Evolutionary conservation across 2,797 vertebrate genomes (phyloP).

Genomic region (Gobio occitaniae): DNA sequence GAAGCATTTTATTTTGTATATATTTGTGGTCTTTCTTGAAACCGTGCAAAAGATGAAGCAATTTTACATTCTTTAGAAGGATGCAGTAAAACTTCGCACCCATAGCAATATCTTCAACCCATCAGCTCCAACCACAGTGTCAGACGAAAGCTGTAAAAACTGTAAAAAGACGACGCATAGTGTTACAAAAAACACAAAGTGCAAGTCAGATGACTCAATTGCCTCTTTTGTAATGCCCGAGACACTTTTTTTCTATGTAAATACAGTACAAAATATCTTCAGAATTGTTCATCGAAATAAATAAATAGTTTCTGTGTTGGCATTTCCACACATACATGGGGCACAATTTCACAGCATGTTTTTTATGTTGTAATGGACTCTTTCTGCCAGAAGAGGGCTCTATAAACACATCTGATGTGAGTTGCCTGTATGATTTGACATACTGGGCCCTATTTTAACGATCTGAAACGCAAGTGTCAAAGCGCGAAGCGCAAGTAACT

Average conservation of each 20-base stretch:
- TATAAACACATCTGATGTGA: not conserved
- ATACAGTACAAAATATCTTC: too few species aligned
- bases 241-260: too few species aligned
- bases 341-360: not conserved
- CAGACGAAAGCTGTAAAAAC: not conserved
- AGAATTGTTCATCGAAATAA: too few species aligned
- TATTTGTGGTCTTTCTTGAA: not conserved
- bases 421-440: not conserved
- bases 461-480: too few species aligned
- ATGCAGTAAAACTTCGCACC: not conserved
- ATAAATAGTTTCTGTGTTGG: not conserved
- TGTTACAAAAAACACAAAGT: not conserved
- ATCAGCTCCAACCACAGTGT: slow-evolving; percentile 6
- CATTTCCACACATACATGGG: not conserved
- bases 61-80: not conserved
- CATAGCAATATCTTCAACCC: not conserved
- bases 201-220: too few species aligned
- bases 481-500: too few species aligned
- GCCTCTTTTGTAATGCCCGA: too few species aligned
- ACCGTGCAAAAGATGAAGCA: not conserved
- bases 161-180: not conserved
- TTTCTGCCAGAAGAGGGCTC: slow-evolving; percentile 14
- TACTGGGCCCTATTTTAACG: too few species aligned
- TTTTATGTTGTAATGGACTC: not conserved
- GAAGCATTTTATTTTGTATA: too few species aligned